A percentile compares a stretch with the other conserved stretches of the same genome.
These are phyloP conservation scores for Rhinolophus sinicus DNA, from an alignment of 2,113 vertebrate species.

Conservation along the genomic window DNA sequence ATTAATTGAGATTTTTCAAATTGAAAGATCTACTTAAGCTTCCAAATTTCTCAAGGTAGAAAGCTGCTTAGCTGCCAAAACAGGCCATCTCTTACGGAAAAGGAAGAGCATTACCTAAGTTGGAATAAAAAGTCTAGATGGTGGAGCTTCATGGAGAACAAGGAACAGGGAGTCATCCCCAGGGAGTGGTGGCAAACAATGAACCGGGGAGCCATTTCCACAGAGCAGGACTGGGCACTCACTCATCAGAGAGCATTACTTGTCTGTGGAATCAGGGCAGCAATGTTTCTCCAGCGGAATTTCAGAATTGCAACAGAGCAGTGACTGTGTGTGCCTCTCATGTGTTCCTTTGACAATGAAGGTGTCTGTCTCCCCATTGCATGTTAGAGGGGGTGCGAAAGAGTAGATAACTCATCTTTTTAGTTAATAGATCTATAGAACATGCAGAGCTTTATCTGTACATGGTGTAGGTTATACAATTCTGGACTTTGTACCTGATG, in stretches of 20 bases:
- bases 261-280: not conserved
- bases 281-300: not conserved
- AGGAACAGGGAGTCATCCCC: not conserved
- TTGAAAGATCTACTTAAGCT: not conserved
- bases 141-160: not conserved
- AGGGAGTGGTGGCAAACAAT: not conserved
- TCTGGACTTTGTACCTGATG: not conserved
- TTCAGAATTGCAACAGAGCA: not conserved
- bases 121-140: not conserved
- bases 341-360: not conserved
- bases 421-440: not conserved
- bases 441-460: not conserved
- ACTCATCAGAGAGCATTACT: not conserved
- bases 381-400: not conserved
- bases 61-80: not conserved
- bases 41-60: not conserved
- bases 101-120: not conserved
- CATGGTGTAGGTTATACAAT: not conserved
- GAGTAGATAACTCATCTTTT: not conserved
- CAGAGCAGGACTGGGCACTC: not conserved
- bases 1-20: not conserved
- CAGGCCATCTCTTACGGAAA: not conserved
- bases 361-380: not conserved
- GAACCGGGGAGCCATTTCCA: not conserved
- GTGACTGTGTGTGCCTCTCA: not conserved